Evolutionary conservation across 1,140 invertebrate genomes (phyloP), one percentile per base, ranked within the genome.

Genomic region (Platorchestia sp.): DNA sequence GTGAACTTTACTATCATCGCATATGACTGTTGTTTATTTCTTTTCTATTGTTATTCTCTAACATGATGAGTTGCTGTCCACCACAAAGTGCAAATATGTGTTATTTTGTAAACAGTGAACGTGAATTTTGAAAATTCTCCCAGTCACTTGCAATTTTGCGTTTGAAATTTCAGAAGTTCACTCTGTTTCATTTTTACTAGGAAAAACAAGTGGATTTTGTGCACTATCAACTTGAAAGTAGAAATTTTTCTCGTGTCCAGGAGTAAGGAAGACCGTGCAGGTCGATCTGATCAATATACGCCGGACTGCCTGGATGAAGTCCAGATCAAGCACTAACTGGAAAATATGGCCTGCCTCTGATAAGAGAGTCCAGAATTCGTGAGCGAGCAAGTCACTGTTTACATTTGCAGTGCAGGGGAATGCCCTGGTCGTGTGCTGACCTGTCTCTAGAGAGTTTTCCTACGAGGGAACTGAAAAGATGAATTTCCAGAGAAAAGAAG

Each of bases 281-380:
- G 10, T 75, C 59, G 59, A 1, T 40, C 91, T 93, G 91, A 93
- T 93, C 91, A 93, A 93, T 93, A 93, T 93, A 93, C 91, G 45
- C 36, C 10, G 91, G 91, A 93, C 91, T 40, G 91, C 45, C 91
- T 45, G 91, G 91, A 93, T 93, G 47, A 93, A 93, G 91, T 93
- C 91, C 41, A 93, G 91, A 93, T 93, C 91, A 45, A 93, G 91
- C 40, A 47, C 43, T 93, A 93, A 93, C 43, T 93, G 91, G 40
- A 93, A 93, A 93, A 93, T 93, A 93, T 93, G 91, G 91, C 43
- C 91, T 45, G 91, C 43, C 91, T 10, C 45, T 44, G 91, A 93
- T 93, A 93, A 93, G 91, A 36, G 43, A 45, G 14, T 44, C 41
- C 41, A 93, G 45, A 93, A 93, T 93, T 93, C 91, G 91, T 45